Conservation (phyloP, 2,113 vertebrate species). For the Lophochroa leadbeateri region DNA sequence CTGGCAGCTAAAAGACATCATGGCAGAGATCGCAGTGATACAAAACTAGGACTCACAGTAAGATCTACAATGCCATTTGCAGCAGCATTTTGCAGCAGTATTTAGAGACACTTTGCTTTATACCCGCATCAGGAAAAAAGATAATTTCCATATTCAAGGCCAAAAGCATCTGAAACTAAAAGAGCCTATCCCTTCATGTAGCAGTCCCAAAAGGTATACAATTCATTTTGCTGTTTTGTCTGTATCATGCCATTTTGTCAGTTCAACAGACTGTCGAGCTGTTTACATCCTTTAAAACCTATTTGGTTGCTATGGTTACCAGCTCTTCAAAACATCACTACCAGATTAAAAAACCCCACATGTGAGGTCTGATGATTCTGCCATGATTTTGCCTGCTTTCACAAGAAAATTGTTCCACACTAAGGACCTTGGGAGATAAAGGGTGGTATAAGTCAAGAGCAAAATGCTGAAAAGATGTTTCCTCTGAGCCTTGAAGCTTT, state of each 20-base stretch:
- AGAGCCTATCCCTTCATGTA: not conserved
- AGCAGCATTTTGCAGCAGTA: not conserved
- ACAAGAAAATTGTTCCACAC: not conserved
- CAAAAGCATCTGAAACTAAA: not conserved
- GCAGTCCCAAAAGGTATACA: not conserved
- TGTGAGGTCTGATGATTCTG: not conserved
- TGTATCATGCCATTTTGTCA: not conserved
- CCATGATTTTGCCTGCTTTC: not conserved
- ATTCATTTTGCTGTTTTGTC: not conserved
- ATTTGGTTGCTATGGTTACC: constrained; percentile 47
- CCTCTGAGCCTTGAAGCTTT: not conserved
- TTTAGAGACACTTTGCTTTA: not conserved
- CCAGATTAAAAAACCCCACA: rapidly evolving
- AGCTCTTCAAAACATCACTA: constrained; percentile 36
- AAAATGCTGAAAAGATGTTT: not conserved
- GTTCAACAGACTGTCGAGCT: constrained; percentile 29
- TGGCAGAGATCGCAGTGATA: not conserved
- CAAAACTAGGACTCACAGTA: not conserved
- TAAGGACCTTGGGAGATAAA: not conserved
- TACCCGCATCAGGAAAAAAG: not conserved
- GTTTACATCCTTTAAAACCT: constrained; percentile 29
- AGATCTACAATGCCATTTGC: not conserved
- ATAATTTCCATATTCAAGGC: not conserved
- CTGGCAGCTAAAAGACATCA: not conserved
- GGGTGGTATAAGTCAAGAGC: not conserved